Evolutionary conservation across 1,140 invertebrate species (phyloP).

Genomic region (Zaprionus camerounensis): DNA sequence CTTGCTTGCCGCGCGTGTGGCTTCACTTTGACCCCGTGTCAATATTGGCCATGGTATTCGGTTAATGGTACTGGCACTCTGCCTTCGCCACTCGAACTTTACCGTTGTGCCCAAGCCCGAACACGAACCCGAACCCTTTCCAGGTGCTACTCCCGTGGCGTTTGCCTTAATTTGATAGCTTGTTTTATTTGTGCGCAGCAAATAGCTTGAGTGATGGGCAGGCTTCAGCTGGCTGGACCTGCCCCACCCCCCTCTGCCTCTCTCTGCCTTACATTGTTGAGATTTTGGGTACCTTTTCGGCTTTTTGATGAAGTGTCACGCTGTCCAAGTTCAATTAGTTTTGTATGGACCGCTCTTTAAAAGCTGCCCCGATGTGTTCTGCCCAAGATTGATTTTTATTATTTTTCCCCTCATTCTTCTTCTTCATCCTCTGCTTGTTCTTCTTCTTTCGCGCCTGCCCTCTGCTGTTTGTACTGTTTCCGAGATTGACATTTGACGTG

Average conservation of each 20-base stretch:
- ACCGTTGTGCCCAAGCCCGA: conserved; percentile 22
- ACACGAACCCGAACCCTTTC: conserved; percentile 5
- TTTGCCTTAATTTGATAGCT: conserved; percentile 75
- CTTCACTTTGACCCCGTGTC: conserved; percentile 49
- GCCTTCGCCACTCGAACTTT: conserved; percentile 29
- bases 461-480: conserved; percentile 42
- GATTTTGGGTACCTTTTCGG: conserved; percentile 23
- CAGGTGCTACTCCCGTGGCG: conserved; percentile 57
- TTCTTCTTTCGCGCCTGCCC: conserved; percentile 12
- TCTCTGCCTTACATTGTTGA: conserved; percentile 54
- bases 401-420: conserved; percentile 16
- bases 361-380: conserved; percentile 64
- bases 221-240: conserved; percentile 27
- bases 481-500: conserved; percentile 80
- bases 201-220: conserved; percentile 76
- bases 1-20: conserved; percentile 48
- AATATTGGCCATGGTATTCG: conserved; percentile 44
- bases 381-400: conserved; percentile 71
- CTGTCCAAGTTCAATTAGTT: conserved; percentile 82
- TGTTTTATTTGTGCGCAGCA: conserved; percentile 78
- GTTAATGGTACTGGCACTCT: conserved; percentile 42
- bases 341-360: conserved; percentile 69
- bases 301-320: conserved; percentile 73
- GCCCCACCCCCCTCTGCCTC: background rate
- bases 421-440: background rate